These are phyloP conservation scores for Halichoeres trimaculatus DNA, from an alignment of 2,113 vertebrate species.

Conservation along the genomic window DNA sequence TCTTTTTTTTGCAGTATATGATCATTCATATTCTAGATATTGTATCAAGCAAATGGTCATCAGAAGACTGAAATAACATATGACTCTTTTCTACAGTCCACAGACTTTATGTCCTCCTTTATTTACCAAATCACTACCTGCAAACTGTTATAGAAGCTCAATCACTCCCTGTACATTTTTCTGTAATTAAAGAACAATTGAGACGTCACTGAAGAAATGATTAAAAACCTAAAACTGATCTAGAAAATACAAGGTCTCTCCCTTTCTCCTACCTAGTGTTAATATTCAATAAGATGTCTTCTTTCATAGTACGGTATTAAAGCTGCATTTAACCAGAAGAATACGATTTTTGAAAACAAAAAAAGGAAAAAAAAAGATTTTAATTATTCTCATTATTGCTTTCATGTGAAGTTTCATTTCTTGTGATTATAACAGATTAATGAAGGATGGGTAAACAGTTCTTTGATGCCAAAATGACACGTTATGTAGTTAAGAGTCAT, in stretches of 20 bases:
- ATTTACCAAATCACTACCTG: neutral
- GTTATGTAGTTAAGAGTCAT: neutral
- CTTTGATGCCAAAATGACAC: neutral
- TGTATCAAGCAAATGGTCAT: too few species aligned
- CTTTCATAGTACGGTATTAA: neutral
- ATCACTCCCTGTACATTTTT: too few species aligned
- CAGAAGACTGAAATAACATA: neutral
- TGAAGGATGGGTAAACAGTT: neutral
- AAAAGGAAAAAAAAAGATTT: neutral
- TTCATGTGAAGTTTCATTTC: neutral
- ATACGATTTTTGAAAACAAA: too few species aligned
- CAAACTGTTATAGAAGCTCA: too few species aligned
- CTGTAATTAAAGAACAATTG: too few species aligned
- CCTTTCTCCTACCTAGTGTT: neutral
- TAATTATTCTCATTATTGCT: neutral
- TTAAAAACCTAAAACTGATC: too few species aligned
- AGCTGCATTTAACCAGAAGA: neutral
- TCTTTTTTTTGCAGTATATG: neutral
- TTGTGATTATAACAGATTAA: slow-evolving; percentile 2
- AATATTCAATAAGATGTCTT: neutral
- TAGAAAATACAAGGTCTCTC: too few species aligned
- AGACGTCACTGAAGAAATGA: too few species aligned
- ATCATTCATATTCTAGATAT: neutral
- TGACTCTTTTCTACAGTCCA: neutral
- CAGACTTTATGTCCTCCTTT: neutral